Conservation (phyloP, 2,888 invertebrate species). For the Tortricodes alternella region DNA sequence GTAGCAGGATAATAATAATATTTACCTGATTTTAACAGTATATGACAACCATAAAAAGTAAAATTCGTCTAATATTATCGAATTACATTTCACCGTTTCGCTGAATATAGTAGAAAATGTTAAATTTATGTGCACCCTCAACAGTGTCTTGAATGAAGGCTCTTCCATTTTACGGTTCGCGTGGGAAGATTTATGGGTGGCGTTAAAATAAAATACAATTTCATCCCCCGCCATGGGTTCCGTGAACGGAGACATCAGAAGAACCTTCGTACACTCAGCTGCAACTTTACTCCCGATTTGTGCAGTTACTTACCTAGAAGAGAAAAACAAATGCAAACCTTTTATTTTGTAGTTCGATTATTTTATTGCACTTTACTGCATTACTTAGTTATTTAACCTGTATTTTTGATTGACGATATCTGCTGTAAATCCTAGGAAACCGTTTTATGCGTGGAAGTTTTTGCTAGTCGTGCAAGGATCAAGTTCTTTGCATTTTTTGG, state of each 20-base stretch:
- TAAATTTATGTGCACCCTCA: slow-evolving; percentile 58
- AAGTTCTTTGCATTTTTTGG: too few relatives aligned
- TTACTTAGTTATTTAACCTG: too few relatives aligned
- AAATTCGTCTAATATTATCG: slow-evolving; percentile 17
- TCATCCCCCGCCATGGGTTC: slow-evolving; percentile 57
- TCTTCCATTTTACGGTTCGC: slow-evolving; percentile 62
- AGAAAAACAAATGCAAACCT: neutral
- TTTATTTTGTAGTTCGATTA: too few relatives aligned
- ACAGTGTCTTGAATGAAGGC: slow-evolving; percentile 56
- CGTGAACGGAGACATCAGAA: slow-evolving; percentile 61
- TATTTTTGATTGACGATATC: too few relatives aligned
- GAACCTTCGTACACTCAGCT: slow-evolving; percentile 58
- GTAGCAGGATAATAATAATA: too few relatives aligned
- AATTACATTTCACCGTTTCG: slow-evolving; percentile 24
- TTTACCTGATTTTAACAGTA: too few relatives aligned
- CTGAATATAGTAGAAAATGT: slow-evolving; percentile 53
- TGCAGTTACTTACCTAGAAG: neutral
- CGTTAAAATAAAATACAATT: slow-evolving; percentile 78
- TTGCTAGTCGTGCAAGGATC: too few relatives aligned
- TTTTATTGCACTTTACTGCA: too few relatives aligned
- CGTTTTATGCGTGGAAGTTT: too few relatives aligned
- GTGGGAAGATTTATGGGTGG: slow-evolving; percentile 69
- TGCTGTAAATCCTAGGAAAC: too few relatives aligned
- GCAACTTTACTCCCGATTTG: neutral
- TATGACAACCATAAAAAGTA: neutral